phyloP scores from a whole-genome alignment of 2,797 vertebrate species.

The Prionace glauca region DNA sequence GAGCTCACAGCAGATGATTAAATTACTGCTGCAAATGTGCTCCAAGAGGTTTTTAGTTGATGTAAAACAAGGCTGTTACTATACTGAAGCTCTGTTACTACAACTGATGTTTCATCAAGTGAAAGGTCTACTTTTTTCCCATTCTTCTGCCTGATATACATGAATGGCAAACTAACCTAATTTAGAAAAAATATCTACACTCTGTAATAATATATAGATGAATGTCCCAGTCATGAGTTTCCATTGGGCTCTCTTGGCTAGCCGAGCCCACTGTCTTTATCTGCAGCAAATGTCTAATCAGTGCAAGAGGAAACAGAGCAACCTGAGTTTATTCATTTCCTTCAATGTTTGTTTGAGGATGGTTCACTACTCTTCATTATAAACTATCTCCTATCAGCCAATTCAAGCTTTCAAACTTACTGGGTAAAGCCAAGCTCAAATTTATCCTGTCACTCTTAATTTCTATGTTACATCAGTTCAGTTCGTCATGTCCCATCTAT shows the following conservation, averaged over 20 bases:
- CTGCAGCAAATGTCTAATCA: background rate
- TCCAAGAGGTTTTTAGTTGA: too few relatives aligned
- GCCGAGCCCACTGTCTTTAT: too few relatives aligned
- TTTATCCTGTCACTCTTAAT: background rate
- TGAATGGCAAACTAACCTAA: background rate
- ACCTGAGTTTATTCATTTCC: background rate
- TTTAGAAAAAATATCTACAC: background rate
- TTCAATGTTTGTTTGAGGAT: background rate
- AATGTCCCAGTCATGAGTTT: too few relatives aligned
- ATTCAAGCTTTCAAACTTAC: background rate
- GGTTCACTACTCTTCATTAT: background rate
- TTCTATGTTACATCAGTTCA: background rate
- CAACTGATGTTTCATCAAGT: too few relatives aligned
- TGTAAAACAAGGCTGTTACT: too few relatives aligned
- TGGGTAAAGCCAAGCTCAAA: background rate
- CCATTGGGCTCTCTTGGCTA: too few relatives aligned
- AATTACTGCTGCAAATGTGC: too few relatives aligned
- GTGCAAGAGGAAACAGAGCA: background rate
- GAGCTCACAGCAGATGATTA: too few relatives aligned
- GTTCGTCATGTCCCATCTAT: background rate
- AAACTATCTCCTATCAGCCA: background rate
- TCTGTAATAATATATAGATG: too few relatives aligned
- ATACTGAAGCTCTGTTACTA: too few relatives aligned
- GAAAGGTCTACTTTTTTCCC: background rate
- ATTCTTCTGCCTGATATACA: background rate